These are phyloP conservation scores for Lacerta bilineata DNA, from an alignment of 2,797 vertebrate species.

Conservation along the genomic window DNA sequence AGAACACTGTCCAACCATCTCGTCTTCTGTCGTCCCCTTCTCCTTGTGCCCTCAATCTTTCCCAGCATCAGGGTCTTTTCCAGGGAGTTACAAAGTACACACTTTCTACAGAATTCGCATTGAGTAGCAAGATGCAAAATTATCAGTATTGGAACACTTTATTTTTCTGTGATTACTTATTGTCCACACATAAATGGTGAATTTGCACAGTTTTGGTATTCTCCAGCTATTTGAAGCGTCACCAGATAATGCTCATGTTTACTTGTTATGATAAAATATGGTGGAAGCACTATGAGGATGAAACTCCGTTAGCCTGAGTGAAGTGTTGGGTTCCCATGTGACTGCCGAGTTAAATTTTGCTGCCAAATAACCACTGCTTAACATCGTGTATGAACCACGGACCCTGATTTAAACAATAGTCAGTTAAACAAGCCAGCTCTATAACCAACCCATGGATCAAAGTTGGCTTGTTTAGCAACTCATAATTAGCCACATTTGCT, in stretches of 20 bases:
- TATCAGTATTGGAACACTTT: too few relatives aligned
- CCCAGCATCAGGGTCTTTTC: too few relatives aligned
- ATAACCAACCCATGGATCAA: too few relatives aligned
- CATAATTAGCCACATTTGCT: too few relatives aligned
- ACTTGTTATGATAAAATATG: not conserved
- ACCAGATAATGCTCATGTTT: not conserved
- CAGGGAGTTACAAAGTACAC: too few relatives aligned
- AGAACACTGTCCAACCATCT: too few relatives aligned
- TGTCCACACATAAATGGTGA: not conserved
- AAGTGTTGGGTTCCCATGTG: not conserved
- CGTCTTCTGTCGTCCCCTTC: too few relatives aligned
- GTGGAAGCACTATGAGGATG: not conserved
- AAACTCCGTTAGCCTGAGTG: not conserved
- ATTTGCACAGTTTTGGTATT: not conserved
- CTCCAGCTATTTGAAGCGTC: not conserved
- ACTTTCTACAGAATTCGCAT: too few relatives aligned
- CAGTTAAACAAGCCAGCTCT: not conserved
- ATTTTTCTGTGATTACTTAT: too few relatives aligned
- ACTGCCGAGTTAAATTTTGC: not conserved
- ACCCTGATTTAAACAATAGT: not conserved
- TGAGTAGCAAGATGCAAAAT: too few relatives aligned
- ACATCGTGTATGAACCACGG: not conserved
- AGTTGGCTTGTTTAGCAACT: too few relatives aligned
- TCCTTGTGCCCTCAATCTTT: too few relatives aligned
- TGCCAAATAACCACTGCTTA: not conserved